Base-by-base conservation (phyloP, 2,113 vertebrate species). In the Hoplias malabaricus region DNA sequence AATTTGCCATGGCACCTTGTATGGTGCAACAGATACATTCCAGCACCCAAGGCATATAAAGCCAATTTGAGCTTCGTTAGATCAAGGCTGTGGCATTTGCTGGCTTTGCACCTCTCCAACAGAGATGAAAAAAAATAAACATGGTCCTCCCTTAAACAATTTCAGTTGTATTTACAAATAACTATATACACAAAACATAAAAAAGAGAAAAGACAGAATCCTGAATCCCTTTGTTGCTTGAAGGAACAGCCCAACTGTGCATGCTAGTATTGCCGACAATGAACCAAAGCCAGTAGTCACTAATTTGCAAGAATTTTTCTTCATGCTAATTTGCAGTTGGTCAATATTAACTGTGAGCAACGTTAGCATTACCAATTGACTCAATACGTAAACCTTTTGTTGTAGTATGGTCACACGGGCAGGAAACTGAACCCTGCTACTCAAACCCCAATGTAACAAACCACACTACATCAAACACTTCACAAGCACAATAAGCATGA, bases 11-110 rank as follows among this genome's bases (percentile, higher is more conserved):
- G n/a, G n/a, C n/a, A n/a, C n/a, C n/a, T n/a, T n/a, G n/a, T n/a
- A n/a, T n/a, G n/a, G n/a, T n/a, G n/a, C n/a, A n/a, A n/a, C n/a
- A n/a, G n/a, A n/a, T n/a, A n/a, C n/a, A n/a, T n/a, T n/a, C n/a
- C n/a, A n/a, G n/a, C n/a, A n/a, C n/a, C n/a, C n/a, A n/a, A n/a
- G n/a, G n/a, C n/a, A n/a, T n/a, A n/a, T n/a, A n/a, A n/a, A n/a
- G n/a, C n/a, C n/a, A n/a, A n/a, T n/a, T n/a, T n/a, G n/a, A n/a
- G n/a, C n/a, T n/a, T n/a, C n/a, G n/a, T n/a, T n/a, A n/a, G n/a
- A n/a, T n/a, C 61, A 68, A 77, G 61, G 74, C 74, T 73, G 63
- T 56, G 53, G 73, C 10, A 40, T 61, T 50, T 76, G 79, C 79
- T 72, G 74, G 73, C 61, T 67, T 80, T 75, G 59, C 63, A 70